Percentiles rank a stretch among this genome's conserved stretches.
phyloP scores from a whole-genome alignment of 2,113 vertebrate genomes.

The Scatophagus argus region DNA sequence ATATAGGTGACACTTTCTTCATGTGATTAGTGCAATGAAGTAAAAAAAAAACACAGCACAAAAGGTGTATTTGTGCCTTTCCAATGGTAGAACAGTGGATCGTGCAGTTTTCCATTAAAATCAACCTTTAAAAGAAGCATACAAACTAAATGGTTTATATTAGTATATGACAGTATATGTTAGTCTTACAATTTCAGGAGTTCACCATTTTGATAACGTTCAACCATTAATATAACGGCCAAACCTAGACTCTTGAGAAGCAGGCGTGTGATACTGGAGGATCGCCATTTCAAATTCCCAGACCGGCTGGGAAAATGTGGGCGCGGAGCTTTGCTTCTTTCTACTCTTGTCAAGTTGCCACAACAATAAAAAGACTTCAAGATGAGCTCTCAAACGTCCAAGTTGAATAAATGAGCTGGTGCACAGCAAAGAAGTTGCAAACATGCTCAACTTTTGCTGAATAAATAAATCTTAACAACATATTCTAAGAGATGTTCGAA shows the following conservation, averaged over 20 bases:
- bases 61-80: slow-evolving; percentile 59
- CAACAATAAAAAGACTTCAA: neutral
- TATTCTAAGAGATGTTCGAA: slow-evolving; percentile 8
- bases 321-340: slow-evolving; percentile 8
- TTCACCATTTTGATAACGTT: slow-evolving; percentile 14
- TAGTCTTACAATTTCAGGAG: slow-evolving; percentile 29
- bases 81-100: slow-evolving; percentile 38
- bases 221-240: slow-evolving; percentile 8
- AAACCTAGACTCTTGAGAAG: slow-evolving; percentile 24
- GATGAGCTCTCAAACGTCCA: neutral
- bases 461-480: slow-evolving; percentile 42
- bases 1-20: slow-evolving; percentile 55
- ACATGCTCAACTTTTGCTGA: slow-evolving; percentile 63
- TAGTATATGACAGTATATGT: slow-evolving; percentile 62
- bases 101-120: slow-evolving; percentile 46
- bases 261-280: slow-evolving; percentile 21
- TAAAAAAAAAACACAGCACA: slow-evolving; percentile 51
- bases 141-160: slow-evolving; percentile 26
- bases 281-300: slow-evolving; percentile 1
- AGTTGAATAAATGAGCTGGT: slow-evolving; percentile 19
- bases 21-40: slow-evolving; percentile 69
- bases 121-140: slow-evolving; percentile 3
- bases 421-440: slow-evolving; percentile 44
- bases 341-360: slow-evolving; percentile 23
- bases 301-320: slow-evolving; percentile 4